A percentile compares a stretch with the other conserved stretches of the same genome.
phyloP scores from a whole-genome alignment of 1,140 invertebrate species.

The Pteromalus puparum region DNA sequence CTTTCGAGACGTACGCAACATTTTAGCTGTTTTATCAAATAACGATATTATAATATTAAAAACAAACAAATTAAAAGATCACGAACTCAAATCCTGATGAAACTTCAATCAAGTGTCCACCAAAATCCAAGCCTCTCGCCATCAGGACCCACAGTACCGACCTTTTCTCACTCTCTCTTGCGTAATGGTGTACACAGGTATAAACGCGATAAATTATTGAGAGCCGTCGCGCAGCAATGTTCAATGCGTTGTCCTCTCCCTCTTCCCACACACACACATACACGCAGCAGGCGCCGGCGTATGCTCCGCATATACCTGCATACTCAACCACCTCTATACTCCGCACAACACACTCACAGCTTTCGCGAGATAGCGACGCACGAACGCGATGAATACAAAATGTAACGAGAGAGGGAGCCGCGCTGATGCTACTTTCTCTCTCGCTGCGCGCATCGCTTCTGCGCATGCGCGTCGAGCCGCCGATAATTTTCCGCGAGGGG shows the following conservation, averaged over 20 bases:
- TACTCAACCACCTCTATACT: no score
- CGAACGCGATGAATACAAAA: slow-evolving; percentile 46
- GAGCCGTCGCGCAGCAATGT: slow-evolving; percentile 20
- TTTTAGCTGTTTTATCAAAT: no score
- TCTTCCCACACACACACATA: background rate
- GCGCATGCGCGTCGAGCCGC: slow-evolving; percentile 40
- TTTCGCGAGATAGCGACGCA: background rate
- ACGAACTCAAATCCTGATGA: no score
- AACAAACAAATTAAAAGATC: no score
- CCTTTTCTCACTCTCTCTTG: background rate
- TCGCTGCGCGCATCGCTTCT: background rate
- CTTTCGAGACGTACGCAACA: no score
- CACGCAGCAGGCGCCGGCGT: no score
- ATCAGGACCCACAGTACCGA: background rate
- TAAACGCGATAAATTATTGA: slow-evolving; percentile 35
- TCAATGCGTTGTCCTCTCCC: background rate
- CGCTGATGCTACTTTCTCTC: background rate
- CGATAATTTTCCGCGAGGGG: slow-evolving; percentile 27
- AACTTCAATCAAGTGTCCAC: no score
- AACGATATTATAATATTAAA: no score
- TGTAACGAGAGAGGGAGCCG: slow-evolving; percentile 22
- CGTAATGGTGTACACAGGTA: background rate
- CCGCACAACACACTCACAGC: background rate
- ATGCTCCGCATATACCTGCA: no score
- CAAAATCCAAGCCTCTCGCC: background rate